Percentiles rank a stretch among this genome's conserved stretches.
phyloP scores from a whole-genome alignment of 2,797 vertebrate species.

The Mionectes olivaceus region DNA sequence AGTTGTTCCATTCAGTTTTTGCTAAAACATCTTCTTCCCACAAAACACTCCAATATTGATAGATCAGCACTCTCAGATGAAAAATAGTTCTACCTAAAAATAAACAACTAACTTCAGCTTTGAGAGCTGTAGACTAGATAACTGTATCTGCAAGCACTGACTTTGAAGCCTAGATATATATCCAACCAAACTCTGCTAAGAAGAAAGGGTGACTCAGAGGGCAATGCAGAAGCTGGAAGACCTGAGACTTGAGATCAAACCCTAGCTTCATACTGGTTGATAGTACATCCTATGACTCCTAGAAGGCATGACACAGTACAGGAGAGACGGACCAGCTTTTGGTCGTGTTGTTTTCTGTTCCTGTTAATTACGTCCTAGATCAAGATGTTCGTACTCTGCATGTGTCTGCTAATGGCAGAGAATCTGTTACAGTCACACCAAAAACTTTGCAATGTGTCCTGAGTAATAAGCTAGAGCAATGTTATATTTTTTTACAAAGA shows the following conservation, averaged over 20 bases:
- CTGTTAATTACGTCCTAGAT: background rate
- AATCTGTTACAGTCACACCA: background rate
- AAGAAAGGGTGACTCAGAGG: slow-evolving; percentile 38
- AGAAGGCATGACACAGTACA: background rate
- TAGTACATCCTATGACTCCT: background rate
- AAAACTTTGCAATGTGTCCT: background rate
- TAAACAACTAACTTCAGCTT: slow-evolving; percentile 7
- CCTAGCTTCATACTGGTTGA: background rate
- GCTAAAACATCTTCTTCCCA: background rate
- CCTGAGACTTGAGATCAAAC: slow-evolving; percentile 29
- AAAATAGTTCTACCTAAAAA: slow-evolving; percentile 24
- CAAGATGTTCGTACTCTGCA: fast-evolving
- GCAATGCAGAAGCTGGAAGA: background rate
- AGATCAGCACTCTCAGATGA: background rate
- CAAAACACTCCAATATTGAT: background rate
- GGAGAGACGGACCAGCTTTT: background rate
- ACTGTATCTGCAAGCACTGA: slow-evolving; percentile 2
- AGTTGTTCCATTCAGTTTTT: background rate
- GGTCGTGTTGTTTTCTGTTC: background rate
- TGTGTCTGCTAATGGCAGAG: background rate
- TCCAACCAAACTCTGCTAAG: slow-evolving; percentile 10
- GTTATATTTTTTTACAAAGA: background rate
- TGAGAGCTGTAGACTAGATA: slow-evolving; percentile 23
- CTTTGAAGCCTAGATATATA: slow-evolving; percentile 25
- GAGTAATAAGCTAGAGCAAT: background rate